These are phyloP conservation scores for Pentalonia nigronervosa DNA, from an alignment of 1,140 invertebrate genomes.

Conservation along the genomic window DNA sequence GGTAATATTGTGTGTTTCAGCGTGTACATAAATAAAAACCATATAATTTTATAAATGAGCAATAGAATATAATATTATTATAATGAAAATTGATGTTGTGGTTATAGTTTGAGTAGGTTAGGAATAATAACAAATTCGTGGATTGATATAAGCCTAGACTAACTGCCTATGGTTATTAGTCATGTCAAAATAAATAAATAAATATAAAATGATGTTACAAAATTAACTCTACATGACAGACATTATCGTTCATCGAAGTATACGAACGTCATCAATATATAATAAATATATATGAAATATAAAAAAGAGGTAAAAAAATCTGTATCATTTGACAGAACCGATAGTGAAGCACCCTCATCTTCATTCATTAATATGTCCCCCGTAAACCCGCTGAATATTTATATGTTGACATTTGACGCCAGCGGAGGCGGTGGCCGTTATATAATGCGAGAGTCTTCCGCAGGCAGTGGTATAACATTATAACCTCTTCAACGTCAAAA, in stretches of 20 bases:
- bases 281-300: neutral
- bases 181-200: conserved; percentile 3
- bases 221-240: neutral
- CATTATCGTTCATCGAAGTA: neutral
- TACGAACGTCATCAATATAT: conserved; percentile 28
- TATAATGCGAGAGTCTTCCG: conserved; percentile 2
- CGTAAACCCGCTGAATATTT: conserved; percentile 53
- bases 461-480: conserved; percentile 41
- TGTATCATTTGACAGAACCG: conserved; percentile 51
- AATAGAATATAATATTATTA: neutral
- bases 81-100: neutral
- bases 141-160: neutral
- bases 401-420: conserved; percentile 58
- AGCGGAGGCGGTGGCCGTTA: neutral
- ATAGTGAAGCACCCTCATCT: conserved; percentile 54
- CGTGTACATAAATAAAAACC: neutral
- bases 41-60: neutral
- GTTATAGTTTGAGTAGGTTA: neutral
- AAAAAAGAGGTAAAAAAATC: conserved; percentile 37
- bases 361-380: conserved; percentile 49
- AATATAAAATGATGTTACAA: neutral
- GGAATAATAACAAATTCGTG: neutral
- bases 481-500: conserved; percentile 58
- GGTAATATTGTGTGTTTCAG: neutral
- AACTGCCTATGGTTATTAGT: neutral